Evolutionary conservation across 2,797 vertebrate genomes (phyloP).

Genomic region (Spinus pinus): DNA sequence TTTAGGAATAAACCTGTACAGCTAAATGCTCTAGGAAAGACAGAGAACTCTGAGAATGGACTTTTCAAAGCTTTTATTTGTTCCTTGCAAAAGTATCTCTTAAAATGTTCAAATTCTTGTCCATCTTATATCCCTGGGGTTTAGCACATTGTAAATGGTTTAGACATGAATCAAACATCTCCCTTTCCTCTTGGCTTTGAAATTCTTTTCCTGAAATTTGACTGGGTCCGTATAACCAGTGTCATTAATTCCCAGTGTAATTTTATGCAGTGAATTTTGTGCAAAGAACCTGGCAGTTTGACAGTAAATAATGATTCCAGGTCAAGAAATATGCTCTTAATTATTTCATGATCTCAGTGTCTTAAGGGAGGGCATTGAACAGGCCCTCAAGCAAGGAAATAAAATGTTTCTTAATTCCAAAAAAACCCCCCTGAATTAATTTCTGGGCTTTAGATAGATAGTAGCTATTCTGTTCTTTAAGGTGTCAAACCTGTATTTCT

Average conservation of each 20-base stretch:
- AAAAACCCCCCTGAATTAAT: background rate
- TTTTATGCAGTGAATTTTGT: conserved; percentile 1
- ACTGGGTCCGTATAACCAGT: background rate
- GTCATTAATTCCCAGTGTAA: background rate
- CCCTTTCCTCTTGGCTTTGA: background rate
- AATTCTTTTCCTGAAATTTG: background rate
- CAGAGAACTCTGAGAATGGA: background rate
- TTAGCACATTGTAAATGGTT: background rate
- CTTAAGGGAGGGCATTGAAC: conserved; percentile 21
- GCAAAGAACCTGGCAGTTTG: background rate
- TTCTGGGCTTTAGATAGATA: background rate
- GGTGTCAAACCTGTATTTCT: background rate
- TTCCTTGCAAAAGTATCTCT: background rate
- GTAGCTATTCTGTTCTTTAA: background rate
- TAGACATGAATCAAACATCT: background rate
- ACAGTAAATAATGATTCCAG: conserved; percentile 24
- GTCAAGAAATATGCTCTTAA: conserved; percentile 35
- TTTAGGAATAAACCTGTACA: background rate
- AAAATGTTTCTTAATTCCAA: background rate
- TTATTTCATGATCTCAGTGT: conserved; percentile 31
- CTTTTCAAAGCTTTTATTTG: background rate
- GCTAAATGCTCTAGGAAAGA: background rate
- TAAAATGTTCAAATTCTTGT: background rate
- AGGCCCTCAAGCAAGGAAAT: background rate
- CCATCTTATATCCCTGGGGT: background rate